These are phyloP conservation scores for Athetis lepigone DNA, from an alignment of 2,888 invertebrate species.

Conservation along the genomic window DNA sequence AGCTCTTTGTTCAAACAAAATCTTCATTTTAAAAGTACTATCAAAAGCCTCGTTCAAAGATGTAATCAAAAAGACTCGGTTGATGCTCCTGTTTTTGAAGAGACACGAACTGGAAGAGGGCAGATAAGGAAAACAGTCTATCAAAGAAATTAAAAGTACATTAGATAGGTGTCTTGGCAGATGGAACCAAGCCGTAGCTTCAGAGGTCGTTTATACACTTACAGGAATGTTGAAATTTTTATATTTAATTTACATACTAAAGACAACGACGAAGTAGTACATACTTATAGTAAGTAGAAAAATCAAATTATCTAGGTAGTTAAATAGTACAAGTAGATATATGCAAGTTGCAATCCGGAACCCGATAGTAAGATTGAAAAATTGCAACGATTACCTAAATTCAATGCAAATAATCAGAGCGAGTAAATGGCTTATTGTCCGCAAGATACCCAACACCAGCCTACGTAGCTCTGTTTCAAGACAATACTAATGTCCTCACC, in stretches of 20 bases:
- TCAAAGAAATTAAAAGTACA: conserved; percentile 64
- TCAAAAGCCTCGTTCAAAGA: conserved; percentile 54
- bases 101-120: conserved; percentile 63
- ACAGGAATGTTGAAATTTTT: background rate
- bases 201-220: background rate
- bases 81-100: conserved; percentile 57
- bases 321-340: background rate
- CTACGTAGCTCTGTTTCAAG: conserved; percentile 59
- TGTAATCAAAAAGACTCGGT: conserved; percentile 60
- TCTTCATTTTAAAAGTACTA: conserved; percentile 48
- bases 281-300: background rate
- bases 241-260: background rate
- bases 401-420: conserved; percentile 65
- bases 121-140: conserved; percentile 61
- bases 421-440: conserved; percentile 67
- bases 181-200: conserved; percentile 26
- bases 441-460: conserved; percentile 54
- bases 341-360: conserved; percentile 1
- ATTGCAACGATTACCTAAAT: conserved; percentile 56
- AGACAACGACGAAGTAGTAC: background rate
- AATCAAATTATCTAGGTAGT: too few relatives aligned
- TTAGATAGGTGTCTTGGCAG: conserved; percentile 44
- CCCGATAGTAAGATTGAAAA: conserved; percentile 36
- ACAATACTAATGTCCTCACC: conserved; percentile 68
- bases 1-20: conserved; percentile 38